These are phyloP conservation scores for Eublepharis macularius DNA, from an alignment of 2,113 vertebrate species.

Conservation along the genomic window DNA sequence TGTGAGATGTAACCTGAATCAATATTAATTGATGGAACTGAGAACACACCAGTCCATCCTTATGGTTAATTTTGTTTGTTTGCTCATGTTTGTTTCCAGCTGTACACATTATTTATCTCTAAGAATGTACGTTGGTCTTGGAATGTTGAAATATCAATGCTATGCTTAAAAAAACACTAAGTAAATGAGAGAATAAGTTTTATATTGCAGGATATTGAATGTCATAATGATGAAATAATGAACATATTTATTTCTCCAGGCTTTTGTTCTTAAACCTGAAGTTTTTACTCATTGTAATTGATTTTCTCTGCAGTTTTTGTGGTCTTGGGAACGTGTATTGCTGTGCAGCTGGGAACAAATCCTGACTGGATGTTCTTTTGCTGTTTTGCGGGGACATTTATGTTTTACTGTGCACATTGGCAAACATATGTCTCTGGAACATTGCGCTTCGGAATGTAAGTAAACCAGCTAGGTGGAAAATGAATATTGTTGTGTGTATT, in stretches of 20 bases:
- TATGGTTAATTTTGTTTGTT: not conserved
- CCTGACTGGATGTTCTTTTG: conserved; percentile 99
- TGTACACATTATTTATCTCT: not conserved
- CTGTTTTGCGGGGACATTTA: conserved; percentile 97
- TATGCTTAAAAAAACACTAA: not conserved
- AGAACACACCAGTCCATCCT: not conserved
- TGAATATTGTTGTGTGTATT: not conserved
- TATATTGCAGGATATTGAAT: not conserved
- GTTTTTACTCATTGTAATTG: conserved; percentile 42
- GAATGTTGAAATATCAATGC: not conserved
- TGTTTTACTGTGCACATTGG: conserved; percentile 99
- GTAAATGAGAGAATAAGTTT: not conserved
- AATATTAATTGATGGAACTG: not conserved
- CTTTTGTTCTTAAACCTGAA: not conserved
- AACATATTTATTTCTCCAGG: not conserved
- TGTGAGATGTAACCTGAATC: not conserved
- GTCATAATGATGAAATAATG: not conserved
- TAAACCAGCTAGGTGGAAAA: conserved; percentile 60
- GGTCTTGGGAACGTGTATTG: conserved; percentile 95
- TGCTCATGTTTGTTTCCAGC: not conserved
- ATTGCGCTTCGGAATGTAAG: conserved; percentile 97
- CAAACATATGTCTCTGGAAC: conserved; percentile 98
- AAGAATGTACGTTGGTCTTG: not conserved
- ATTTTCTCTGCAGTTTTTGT: conserved; percentile 89
- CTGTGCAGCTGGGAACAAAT: conserved; percentile 95